Percentiles rank a stretch among this genome's conserved stretches.
These are phyloP conservation scores for Pecten maximus DNA, from an alignment of 2,888 invertebrate species.

Conservation along the genomic window DNA sequence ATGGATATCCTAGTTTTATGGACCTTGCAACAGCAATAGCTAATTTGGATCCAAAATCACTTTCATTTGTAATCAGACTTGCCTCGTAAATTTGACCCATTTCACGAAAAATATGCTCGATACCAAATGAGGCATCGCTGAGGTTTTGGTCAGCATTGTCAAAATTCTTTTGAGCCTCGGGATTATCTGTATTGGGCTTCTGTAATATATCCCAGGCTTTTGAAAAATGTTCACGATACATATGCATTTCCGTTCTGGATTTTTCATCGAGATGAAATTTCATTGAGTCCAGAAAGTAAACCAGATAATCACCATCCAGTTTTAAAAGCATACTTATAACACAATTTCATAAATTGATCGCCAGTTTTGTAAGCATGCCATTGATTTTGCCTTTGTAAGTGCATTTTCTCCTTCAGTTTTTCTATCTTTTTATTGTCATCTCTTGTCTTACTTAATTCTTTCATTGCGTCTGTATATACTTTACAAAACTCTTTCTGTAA, in stretches of 20 bases:
- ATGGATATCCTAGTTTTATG: conserved; percentile 44
- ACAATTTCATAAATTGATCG: too few species aligned
- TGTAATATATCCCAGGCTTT: neutral
- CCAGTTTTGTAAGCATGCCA: too few species aligned
- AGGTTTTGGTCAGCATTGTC: conserved; percentile 1
- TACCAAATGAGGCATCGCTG: conserved; percentile 34
- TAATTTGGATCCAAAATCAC: neutral
- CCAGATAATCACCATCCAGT: neutral
- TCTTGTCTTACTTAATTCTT: neutral
- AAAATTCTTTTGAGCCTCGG: neutral
- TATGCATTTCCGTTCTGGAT: neutral
- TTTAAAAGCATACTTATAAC: neutral
- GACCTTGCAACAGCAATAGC: neutral
- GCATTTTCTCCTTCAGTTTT: neutral
- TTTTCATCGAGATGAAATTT: conserved; percentile 14
- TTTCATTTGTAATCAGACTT: neutral
- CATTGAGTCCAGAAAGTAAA: conserved; percentile 11
- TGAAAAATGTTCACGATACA: neutral
- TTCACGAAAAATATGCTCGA: conserved; percentile 44
- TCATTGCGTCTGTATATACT: neutral
- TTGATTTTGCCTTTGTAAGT: neutral
- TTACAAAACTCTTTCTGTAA: neutral
- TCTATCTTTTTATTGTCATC: neutral
- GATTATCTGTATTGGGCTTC: neutral
- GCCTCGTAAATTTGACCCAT: conserved; percentile 47